Percentiles rank a stretch among this genome's conserved stretches.
These are phyloP conservation scores for Stegostoma tigrinum DNA, from an alignment of 2,113 vertebrate species.

Conservation along the genomic window DNA sequence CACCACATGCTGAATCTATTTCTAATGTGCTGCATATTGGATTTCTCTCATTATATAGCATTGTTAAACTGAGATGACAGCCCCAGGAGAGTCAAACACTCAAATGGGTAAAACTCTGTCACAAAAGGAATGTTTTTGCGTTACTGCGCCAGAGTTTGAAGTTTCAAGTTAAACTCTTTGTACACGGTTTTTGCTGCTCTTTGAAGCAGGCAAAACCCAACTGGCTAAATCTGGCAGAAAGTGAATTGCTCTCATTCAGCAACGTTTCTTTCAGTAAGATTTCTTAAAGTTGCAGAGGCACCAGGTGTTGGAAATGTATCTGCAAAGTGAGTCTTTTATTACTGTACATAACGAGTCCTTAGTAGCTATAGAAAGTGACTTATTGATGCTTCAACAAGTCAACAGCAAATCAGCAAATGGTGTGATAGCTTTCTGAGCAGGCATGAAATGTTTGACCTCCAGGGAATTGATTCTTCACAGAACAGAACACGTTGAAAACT, in stretches of 20 bases:
- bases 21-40: not conserved
- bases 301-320: not conserved
- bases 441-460: not conserved
- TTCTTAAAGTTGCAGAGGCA: not conserved
- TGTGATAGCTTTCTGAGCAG: not conserved
- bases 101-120: not conserved
- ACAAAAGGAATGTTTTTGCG: conserved; percentile 20
- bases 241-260: not conserved
- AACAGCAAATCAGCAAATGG: not conserved
- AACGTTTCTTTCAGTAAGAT: not conserved
- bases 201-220: not conserved
- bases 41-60: not conserved
- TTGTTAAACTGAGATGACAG: not conserved
- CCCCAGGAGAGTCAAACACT: not conserved
- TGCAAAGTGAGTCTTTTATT: not conserved
- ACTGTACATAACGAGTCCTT: not conserved
- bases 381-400: not conserved
- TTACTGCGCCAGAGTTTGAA: not conserved
- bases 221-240: not conserved
- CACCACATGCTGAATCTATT: not conserved
- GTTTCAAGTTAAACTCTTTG: not conserved
- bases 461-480: not conserved
- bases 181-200: not conserved
- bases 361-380: not conserved
- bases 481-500: not conserved